These are phyloP conservation scores for Cynocephalus volans DNA, from an alignment of 2,113 vertebrate genomes.

Conservation along the genomic window DNA sequence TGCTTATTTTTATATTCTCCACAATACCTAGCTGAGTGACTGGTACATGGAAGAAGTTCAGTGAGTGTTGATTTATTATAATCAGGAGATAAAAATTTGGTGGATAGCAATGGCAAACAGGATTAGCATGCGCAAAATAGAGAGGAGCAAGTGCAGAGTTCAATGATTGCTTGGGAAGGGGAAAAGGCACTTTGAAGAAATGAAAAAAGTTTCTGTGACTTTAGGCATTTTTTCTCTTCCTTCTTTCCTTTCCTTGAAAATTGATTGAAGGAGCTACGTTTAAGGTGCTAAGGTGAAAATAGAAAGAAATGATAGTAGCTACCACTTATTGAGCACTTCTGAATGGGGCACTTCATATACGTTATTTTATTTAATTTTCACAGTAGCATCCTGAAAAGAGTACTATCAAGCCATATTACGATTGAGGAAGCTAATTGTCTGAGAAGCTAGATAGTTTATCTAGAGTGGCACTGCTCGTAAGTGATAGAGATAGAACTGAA, in stretches of 20 bases:
- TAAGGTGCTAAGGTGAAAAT: neutral
- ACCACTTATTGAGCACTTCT: neutral
- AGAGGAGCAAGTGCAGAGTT: neutral
- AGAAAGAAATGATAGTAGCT: neutral
- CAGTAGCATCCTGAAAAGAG: neutral
- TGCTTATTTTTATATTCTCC: neutral
- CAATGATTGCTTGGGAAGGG: neutral
- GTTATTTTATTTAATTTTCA: neutral
- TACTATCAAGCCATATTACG: neutral
- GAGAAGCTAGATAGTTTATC: neutral
- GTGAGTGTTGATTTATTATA: neutral
- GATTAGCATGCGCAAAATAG: too few relatives aligned
- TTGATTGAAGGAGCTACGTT: neutral
- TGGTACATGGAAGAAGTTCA: neutral
- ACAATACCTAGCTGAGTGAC: neutral
- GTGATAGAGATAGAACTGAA: neutral
- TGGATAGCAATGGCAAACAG: neutral
- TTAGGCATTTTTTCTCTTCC: neutral
- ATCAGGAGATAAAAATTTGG: neutral
- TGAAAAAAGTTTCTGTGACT: neutral
- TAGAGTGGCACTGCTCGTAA: neutral
- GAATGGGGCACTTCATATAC: neutral
- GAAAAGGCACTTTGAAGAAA: neutral
- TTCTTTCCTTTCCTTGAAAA: neutral
- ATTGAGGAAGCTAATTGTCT: neutral